Base-by-base conservation (phyloP, 1,140 invertebrate species). In the Lepidotrigona ventralis region DNA sequence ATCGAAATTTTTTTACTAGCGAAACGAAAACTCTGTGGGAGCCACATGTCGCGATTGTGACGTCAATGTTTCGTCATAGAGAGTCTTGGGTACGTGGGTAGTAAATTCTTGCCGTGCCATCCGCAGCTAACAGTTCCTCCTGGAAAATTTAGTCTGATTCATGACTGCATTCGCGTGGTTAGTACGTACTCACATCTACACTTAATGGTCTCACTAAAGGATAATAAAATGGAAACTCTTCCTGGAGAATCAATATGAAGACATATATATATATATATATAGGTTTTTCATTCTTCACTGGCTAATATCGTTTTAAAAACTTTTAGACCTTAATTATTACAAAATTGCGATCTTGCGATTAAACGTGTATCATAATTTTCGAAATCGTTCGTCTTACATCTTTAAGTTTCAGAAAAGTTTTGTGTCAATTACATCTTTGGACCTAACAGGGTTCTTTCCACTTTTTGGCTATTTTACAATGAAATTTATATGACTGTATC, bases 71-170 rank as follows among this genome's bases (percentile, higher is more conserved):
- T 68, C 54, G 69, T 80, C 69, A 80, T 63, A 39, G 9, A 6
- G 69, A 71, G 21, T 70, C 21, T 54, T n/a, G 17, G 26, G 54
- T 80, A 71, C 19, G 39, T 29, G 69, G 78, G 15, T 21, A 73
- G 39, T 72, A 73, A 73, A 73, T 80, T 80, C 39, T 60, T 63
- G 78, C 56, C 56, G 21, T 53, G 39, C 21, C 39, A 73, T 21
- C 39, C 21, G 19, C 26, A n/a, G 70, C n/a, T 80, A 53, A 53
- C 69, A 63, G 39, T 63, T 63, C 73, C 73, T 58, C 21, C n/a
- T 53, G 54, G 26, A 53, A 63, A 73, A 72, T 80, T 69, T 19
- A 63, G 23, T n/a, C 26, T 72, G 39, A 80, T 53, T 70, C 29
- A 33, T 60, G 39, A 33, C 8, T 15, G 15, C 11, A 39, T 11